Evolutionary conservation across 2,888 invertebrate species (phyloP).

Genomic region (Rhingia rostrata): DNA sequence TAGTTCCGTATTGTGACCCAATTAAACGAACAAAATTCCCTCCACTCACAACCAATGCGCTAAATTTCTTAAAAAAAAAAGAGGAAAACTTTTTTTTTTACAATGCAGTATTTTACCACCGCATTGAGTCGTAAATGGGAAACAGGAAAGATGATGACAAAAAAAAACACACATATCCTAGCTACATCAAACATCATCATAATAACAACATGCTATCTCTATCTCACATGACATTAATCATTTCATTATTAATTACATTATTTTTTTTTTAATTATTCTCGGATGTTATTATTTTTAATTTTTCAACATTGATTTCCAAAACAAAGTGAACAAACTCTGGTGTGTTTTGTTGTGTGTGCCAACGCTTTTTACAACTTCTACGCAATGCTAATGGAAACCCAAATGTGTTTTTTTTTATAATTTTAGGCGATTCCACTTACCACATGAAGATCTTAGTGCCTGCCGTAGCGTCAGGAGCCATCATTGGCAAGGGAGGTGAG

Average conservation of each 20-base stretch:
- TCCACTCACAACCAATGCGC: conserved; percentile 29
- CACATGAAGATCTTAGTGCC: conserved; percentile 99
- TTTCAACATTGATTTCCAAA: conserved; percentile 74
- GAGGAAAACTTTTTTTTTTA: background rate
- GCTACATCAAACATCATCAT: conserved; percentile 31
- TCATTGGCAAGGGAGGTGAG: conserved; percentile 99
- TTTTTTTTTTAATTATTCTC: conserved; percentile 63
- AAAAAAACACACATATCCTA: background rate
- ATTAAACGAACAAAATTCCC: conserved; percentile 6
- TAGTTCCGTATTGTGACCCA: conserved; percentile 32
- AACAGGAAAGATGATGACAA: conserved; percentile 4
- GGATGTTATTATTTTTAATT: conserved; percentile 74
- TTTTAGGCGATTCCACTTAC: conserved; percentile 93
- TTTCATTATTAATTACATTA: conserved; percentile 64
- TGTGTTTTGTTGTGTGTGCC: conserved; percentile 68
- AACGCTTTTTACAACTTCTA: conserved; percentile 35
- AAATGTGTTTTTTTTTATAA: conserved; percentile 74
- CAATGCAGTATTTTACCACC: conserved; percentile 24
- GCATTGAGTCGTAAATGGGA: conserved; percentile 13
- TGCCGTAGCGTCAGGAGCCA: conserved; percentile 98
- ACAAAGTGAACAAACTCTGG: conserved; percentile 71
- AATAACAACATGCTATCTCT: conserved; percentile 42
- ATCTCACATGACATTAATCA: conserved; percentile 70
- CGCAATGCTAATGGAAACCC: conserved; percentile 19
- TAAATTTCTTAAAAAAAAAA: conserved; percentile 2